Base-by-base conservation (phyloP, 2,113 vertebrate species). In the Platichthys stellatus region DNA sequence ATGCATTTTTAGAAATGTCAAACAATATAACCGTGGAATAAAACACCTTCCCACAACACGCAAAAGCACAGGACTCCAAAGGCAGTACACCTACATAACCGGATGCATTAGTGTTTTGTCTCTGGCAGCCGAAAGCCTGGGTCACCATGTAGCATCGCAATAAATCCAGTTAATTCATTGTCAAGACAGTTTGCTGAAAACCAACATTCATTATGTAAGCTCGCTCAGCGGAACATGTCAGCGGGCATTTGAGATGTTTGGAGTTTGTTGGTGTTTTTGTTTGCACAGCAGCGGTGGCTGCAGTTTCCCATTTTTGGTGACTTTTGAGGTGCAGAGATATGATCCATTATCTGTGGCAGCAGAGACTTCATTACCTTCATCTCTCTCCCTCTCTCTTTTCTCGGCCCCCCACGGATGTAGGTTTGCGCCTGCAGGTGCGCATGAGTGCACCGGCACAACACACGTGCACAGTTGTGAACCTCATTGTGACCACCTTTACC, bases 251-350 rank as follows among this genome's bases (percentile, higher is more conserved):
- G 72, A 83, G 90, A 89, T 87, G 80, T 86, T 88, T 38, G 63
- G 62, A 81, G 85, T 84, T 77, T 88, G 76, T 78, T 73, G 65
- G 74, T 80, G 63, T 78, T 90, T 87, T 80, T 63, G 38, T 84
- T 67, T 86, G 76, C 66, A 75, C 63, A 75, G 75, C 81, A 86
- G 74, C 77, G 64, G 74, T 66, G 74, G 83, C 80, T 85, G 83
- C 85, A 89, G 65, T 80, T 76, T 81, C 63, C 18, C 56, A 73
- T 80, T 84, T 62, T 51, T 12, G 69, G 66, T 85, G 84, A 88
- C 87, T 87, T 92, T 89, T 94, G 91, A 92, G 86, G 85, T 80
- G 85, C 86, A 87, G 81, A 89, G 75, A 92, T 80, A 85, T 89
- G 83, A 90, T 85, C 80, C 69, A 35, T 65, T 90, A 86, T 90